Evolutionary conservation across 1,140 invertebrate genomes (phyloP).

Genomic region (Meloidogyne exigua): DNA sequence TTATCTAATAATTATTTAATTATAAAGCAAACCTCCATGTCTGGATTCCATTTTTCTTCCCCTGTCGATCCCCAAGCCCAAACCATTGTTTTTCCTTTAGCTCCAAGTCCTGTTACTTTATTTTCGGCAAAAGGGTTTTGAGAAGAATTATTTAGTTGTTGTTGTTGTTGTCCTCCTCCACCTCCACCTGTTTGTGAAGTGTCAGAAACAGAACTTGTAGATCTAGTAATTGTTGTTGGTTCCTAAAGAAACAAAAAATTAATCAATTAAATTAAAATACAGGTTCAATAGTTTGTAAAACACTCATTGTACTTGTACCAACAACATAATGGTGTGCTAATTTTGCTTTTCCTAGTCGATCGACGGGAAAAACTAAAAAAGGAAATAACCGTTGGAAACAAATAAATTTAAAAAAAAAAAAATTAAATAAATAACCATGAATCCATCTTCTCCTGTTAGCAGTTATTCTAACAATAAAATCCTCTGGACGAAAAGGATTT

Average conservation of each 20-base stretch:
- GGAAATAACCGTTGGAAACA: neutral
- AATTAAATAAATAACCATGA: conserved; percentile 69
- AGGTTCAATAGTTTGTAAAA: conserved; percentile 44
- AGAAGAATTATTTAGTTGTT: conserved; percentile 80
- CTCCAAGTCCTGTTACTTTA: conserved; percentile 50
- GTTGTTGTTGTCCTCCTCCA: conserved; percentile 29
- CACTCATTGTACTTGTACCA: conserved; percentile 42
- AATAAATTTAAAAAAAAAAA: neutral
- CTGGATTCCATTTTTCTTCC: conserved; percentile 67
- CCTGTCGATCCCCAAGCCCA: conserved; percentile 66
- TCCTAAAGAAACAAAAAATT: conserved; percentile 26
- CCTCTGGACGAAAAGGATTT: conserved; percentile 67
- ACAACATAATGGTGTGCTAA: conserved; percentile 57
- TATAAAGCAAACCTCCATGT: conserved; percentile 46
- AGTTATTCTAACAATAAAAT: conserved; percentile 91
- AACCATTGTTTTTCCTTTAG: conserved; percentile 82
- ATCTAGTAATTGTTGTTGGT: conserved; percentile 13
- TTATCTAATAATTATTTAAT: too few species aligned
- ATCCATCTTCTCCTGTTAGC: conserved; percentile 94
- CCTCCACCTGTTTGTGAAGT: neutral
- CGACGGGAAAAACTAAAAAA: conserved; percentile 80
- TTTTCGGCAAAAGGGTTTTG: conserved; percentile 74
- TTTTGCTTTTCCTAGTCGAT: conserved; percentile 65
- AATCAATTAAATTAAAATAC: conserved; percentile 11
- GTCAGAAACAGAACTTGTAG: conserved; percentile 22